These are phyloP conservation scores for Chrysaora quinquecirrha DNA, from an alignment of 30 jellyfish, hydroid and myxozoan genomes.

Conservation along the genomic window DNA sequence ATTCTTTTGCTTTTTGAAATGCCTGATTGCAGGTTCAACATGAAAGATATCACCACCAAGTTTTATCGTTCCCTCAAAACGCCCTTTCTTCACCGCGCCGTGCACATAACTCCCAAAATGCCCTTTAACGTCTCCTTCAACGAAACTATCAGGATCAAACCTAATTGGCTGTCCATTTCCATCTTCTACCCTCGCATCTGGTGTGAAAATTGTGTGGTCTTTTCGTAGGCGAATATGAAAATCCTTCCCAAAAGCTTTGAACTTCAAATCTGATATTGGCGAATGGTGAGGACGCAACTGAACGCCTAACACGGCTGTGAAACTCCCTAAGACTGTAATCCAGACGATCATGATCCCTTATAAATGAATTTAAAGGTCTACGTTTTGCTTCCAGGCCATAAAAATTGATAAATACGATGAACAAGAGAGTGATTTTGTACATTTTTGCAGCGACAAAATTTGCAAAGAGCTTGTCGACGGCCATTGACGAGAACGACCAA, in stretches of 20 bases:
- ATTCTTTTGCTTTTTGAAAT: slow-evolving; percentile 65
- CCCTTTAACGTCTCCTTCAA: slow-evolving; percentile 92
- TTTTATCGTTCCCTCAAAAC: slow-evolving; percentile 73
- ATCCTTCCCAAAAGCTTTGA: slow-evolving; percentile 81
- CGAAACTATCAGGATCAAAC: slow-evolving; percentile 57
- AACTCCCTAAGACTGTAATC: slow-evolving; percentile 75
- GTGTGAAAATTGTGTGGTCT: slow-evolving; percentile 76
- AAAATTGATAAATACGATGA: slow-evolving; percentile 20
- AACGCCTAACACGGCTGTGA: slow-evolving; percentile 85
- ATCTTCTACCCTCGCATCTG: slow-evolving; percentile 67
- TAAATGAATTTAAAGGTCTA: slow-evolving; percentile 72
- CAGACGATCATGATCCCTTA: slow-evolving; percentile 79
- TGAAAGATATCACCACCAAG: slow-evolving; percentile 76
- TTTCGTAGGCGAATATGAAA: slow-evolving; percentile 80
- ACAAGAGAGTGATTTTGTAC: neutral
- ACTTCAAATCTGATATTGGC: slow-evolving; percentile 64
- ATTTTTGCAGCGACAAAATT: too few species aligned
- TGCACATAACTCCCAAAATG: slow-evolving; percentile 77
- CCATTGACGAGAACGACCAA: too few species aligned
- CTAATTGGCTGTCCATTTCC: slow-evolving; percentile 77
- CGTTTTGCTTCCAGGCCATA: slow-evolving; percentile 22
- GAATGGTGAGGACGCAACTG: slow-evolving; percentile 73
- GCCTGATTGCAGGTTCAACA: slow-evolving; percentile 90
- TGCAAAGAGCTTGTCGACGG: too few species aligned
- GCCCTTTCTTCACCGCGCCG: slow-evolving; percentile 80